phyloP scores from a whole-genome alignment of 2,888 invertebrate genomes.

The Quadroppia sp. region DNA sequence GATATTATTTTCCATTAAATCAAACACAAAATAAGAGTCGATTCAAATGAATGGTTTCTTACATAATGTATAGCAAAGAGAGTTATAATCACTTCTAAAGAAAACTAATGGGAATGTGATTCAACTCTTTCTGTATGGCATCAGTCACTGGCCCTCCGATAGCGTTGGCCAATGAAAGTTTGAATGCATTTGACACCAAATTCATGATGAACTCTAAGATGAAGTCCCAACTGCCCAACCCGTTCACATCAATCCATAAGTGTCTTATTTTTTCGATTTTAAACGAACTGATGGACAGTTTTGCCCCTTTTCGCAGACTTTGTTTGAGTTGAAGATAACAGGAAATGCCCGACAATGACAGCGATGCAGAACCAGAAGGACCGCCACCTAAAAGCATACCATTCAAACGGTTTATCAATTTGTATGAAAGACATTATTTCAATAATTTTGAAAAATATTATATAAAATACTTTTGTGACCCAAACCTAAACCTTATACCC shows the following conservation, averaged over 20 bases:
- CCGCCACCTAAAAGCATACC: slow-evolving; percentile 1
- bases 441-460: too few relatives aligned
- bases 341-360: slow-evolving; percentile 43
- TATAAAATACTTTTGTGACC: too few relatives aligned
- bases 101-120: slow-evolving; percentile 37
- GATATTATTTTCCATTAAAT: too few relatives aligned
- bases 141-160: slow-evolving; percentile 44
- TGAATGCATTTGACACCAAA: slow-evolving; percentile 73
- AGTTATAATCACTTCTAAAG: neutral
- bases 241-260: slow-evolving; percentile 57
- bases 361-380: slow-evolving; percentile 39
- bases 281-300: slow-evolving; percentile 46
- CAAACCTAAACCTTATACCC: too few relatives aligned
- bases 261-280: slow-evolving; percentile 49
- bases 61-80: too few relatives aligned
- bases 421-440: too few relatives aligned
- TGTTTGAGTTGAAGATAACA: slow-evolving; percentile 44
- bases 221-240: slow-evolving; percentile 81
- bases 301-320: slow-evolving; percentile 43
- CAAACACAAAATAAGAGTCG: too few relatives aligned
- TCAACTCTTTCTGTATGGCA: slow-evolving; percentile 45
- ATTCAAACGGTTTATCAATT: neutral
- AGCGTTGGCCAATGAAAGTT: slow-evolving; percentile 52
- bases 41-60: too few relatives aligned
- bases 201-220: slow-evolving; percentile 73